Evolutionary conservation across 2,113 vertebrate species (phyloP).

Genomic region (Tychaedon coryphoeus): DNA sequence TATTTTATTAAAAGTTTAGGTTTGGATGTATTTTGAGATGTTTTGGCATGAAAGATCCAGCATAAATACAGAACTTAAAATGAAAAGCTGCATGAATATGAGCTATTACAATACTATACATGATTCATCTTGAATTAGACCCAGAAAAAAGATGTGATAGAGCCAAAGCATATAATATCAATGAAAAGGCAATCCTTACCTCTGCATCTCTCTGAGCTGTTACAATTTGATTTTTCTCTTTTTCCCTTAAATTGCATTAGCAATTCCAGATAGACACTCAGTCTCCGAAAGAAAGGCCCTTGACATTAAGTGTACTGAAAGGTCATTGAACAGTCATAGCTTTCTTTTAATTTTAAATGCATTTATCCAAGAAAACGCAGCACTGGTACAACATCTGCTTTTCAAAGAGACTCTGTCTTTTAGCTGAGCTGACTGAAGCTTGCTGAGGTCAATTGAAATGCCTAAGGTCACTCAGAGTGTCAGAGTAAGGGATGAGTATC

Average conservation of each 20-base stretch:
- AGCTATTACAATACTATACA: background rate
- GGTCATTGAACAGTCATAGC: constrained; percentile 47
- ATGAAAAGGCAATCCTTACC: background rate
- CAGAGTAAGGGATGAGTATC: background rate
- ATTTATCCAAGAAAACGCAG: constrained; percentile 35
- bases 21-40: background rate
- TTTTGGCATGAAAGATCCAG: background rate
- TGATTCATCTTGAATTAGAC: background rate
- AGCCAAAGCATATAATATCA: background rate
- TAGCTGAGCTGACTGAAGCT: constrained; percentile 1
- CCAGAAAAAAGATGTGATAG: background rate
- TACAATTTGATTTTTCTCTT: background rate
- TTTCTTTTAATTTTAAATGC: constrained; percentile 58
- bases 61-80: background rate
- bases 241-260: constrained; percentile 30
- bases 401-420: constrained; percentile 32
- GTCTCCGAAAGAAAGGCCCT: constrained; percentile 27
- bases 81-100: background rate
- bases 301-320: constrained; percentile 50
- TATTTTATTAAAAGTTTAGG: background rate
- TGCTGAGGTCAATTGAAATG: constrained; percentile 9
- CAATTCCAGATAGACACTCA: constrained; percentile 35
- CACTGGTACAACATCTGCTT: constrained; percentile 32
- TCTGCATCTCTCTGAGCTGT: background rate
- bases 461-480: background rate